phyloP scores from a whole-genome alignment of 2,888 invertebrate species.

The Stenodema calcarata region DNA sequence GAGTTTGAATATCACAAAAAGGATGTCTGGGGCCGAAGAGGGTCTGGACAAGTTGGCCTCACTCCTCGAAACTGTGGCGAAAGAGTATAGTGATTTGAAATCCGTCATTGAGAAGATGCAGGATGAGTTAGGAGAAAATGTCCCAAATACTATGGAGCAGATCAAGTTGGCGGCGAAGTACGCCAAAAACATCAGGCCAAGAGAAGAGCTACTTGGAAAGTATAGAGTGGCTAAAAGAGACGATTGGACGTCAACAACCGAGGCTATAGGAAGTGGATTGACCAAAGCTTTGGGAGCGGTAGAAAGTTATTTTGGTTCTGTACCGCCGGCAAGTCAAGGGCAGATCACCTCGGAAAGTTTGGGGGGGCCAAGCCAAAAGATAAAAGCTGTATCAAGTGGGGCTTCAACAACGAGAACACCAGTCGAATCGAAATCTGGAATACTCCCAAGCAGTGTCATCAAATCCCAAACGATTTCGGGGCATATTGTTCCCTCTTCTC shows the following conservation, averaged over 20 bases:
- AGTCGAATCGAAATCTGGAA: neutral
- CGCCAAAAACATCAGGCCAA: constrained; percentile 47
- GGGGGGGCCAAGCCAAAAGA: neutral
- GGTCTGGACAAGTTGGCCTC: constrained; percentile 52
- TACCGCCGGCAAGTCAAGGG: neutral
- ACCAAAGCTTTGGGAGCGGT: neutral
- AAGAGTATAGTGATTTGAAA: constrained; percentile 51
- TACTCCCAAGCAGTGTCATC: neutral
- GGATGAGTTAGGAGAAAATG: constrained; percentile 45
- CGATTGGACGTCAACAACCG: neutral
- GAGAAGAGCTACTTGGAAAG: constrained; percentile 43
- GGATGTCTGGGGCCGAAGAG: constrained; percentile 53
- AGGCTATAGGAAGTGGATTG: neutral
- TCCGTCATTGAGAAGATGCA: constrained; percentile 44
- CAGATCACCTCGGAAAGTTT: neutral
- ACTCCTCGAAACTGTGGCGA: constrained; percentile 51
- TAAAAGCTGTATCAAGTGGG: neutral
- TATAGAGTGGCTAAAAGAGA: neutral
- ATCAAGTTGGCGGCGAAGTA: constrained; percentile 52
- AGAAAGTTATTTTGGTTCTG: neutral
- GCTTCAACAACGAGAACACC: neutral
- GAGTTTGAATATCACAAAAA: constrained; percentile 50
- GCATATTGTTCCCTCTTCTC: neutral
- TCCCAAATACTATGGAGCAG: constrained; percentile 44
- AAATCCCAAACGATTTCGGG: neutral